Base-by-base conservation (phyloP, 2,888 invertebrate species). In the Torymus aiolomorphi region DNA sequence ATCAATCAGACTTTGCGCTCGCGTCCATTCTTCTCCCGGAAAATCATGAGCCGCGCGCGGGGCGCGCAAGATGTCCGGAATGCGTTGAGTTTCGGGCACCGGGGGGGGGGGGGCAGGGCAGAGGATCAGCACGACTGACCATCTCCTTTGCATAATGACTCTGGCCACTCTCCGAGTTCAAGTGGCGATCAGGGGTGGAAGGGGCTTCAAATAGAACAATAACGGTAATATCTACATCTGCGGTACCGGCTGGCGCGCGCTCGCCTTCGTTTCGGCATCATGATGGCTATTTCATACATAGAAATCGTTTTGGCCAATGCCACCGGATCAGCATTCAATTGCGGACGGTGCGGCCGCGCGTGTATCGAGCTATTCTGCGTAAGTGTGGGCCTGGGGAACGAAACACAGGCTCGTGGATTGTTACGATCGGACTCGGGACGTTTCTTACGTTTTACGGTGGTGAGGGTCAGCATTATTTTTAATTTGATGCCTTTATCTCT, bases 81-180 rank as follows among this genome's bases (percentile, higher is more conserved):
- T 86, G 88, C 88, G 88, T 83, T 85, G 86, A 87, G 86, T 88
- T 87, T 71, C 80, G 54, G 51, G 61, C 49, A 54, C 16, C 16
- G 54, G 77, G 83, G 57, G 82, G 84, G 86, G n/a, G n/a, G n/a
- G n/a, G n/a, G n/a, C n/a, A n/a, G n/a, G n/a, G n/a, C n/a, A n/a
- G 51, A 84, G 84, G 89, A 89, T 90, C 86, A 88, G 13, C 88
- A 8, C 83, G 84, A 86, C 87, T 90, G 90, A 89, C 90, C 90
- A 89, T 90, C 89, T 89, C 84, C 84, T 90, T 90, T 90, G 89
- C 90, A 90, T 90, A 90, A 90, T 88, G 90, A 89, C 88, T 80
- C 85, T 81, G 79, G 42, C 62, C 59, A 76, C 82, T 66, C 80
- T 57, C 57, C 24, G 49, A 69, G 31, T 20, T 31, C 56, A 11